A percentile compares a stretch with the other conserved stretches of the same genome.
phyloP scores from a whole-genome alignment of 2,888 invertebrate species.

The Automeris io region DNA sequence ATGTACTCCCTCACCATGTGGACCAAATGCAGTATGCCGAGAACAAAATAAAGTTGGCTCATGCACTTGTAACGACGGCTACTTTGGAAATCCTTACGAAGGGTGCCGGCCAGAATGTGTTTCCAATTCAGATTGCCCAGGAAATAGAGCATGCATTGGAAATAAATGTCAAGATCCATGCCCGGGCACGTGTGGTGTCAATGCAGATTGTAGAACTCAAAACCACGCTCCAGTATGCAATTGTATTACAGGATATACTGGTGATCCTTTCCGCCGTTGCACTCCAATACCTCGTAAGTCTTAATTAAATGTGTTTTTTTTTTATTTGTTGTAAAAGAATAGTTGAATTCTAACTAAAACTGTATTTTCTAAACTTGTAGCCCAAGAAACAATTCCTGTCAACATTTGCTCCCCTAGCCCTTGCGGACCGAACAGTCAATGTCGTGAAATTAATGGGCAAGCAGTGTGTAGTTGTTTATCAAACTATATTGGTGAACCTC shows the following conservation, averaged over 20 bases:
- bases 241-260: constrained; percentile 80
- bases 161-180: constrained; percentile 87
- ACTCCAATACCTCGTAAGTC: constrained; percentile 54
- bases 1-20: constrained; percentile 84
- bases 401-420: constrained; percentile 76
- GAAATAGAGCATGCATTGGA: constrained; percentile 83
- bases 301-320: constrained; percentile 6
- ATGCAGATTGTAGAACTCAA: constrained; percentile 83
- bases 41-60: constrained; percentile 83
- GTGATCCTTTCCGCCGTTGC: constrained; percentile 78
- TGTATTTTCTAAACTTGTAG: constrained; percentile 39
- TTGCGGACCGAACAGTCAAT: constrained; percentile 80
- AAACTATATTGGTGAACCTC: constrained; percentile 81
- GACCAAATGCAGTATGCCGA: constrained; percentile 82
- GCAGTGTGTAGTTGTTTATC: constrained; percentile 84
- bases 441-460: constrained; percentile 74
- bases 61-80: constrained; percentile 82
- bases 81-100: constrained; percentile 86
- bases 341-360: constrained; percentile 5
- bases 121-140: constrained; percentile 82
- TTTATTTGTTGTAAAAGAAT: too few species aligned
- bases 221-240: constrained; percentile 84
- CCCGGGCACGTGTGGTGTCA: constrained; percentile 84
- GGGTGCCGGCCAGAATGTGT: constrained; percentile 87
- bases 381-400: constrained; percentile 47